Conservation (phyloP, 53 echinoderm and acorn worm genomes). For the Holothuria scabra region DNA sequence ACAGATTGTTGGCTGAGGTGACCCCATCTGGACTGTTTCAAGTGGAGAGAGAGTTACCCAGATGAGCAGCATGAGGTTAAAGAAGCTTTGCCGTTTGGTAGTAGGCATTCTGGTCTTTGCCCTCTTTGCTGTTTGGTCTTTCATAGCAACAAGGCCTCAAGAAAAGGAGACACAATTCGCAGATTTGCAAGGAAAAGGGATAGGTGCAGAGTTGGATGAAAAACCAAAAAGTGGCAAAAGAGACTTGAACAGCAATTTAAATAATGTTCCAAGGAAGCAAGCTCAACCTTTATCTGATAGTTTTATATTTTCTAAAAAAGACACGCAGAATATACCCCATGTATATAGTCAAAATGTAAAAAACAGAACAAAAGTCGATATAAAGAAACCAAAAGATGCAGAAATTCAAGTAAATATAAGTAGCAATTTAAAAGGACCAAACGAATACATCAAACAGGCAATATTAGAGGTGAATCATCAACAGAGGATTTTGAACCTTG, state of each 20-base stretch:
- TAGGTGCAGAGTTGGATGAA: not conserved
- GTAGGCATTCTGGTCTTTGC: not conserved
- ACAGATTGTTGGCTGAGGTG: too few species aligned
- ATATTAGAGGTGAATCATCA: slow-evolving; percentile 82
- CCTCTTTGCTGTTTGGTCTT: slow-evolving; percentile 30
- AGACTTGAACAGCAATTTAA: slow-evolving; percentile 35
- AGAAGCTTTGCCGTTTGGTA: slow-evolving; percentile 18
- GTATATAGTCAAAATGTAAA: not conserved
- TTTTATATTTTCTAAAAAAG: slow-evolving; percentile 29
- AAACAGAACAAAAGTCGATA: not conserved
- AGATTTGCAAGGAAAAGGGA: not conserved
- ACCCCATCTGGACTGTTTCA: too few species aligned
- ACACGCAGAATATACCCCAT: slow-evolving; percentile 14
- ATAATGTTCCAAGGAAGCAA: not conserved
- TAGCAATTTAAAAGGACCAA: slow-evolving; percentile 42
- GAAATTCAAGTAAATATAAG: slow-evolving; percentile 21
- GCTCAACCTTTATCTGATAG: not conserved
- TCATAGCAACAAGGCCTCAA: not conserved
- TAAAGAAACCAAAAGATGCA: not conserved
- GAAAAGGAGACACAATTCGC: not conserved
- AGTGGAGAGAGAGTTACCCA: too few species aligned
- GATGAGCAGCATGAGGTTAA: slow-evolving; percentile 24
- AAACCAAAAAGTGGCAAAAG: slow-evolving; percentile 38
- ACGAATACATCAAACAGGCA: slow-evolving; percentile 69
- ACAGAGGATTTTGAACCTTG: slow-evolving; percentile 76